phyloP scores from a whole-genome alignment of 2,797 vertebrate genomes.

The Sebastes baramenuke region DNA sequence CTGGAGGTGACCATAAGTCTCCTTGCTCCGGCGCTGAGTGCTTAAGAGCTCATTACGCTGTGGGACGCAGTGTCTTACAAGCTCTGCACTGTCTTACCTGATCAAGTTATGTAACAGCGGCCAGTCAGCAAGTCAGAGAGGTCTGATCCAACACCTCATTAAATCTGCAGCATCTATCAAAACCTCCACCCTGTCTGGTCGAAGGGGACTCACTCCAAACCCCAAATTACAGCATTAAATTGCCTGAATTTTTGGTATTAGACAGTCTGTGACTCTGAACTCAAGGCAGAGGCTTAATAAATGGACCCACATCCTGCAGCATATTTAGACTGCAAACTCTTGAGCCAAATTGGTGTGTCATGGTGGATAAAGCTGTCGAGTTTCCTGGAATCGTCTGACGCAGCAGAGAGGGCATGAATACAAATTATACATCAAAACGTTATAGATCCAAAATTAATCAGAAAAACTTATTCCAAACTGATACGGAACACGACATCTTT shows the following conservation, averaged over 20 bases:
- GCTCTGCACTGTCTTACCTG: conserved; percentile 53
- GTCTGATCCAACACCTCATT: conserved; percentile 59
- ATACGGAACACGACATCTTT: conserved; percentile 14
- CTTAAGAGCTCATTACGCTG: conserved; percentile 55
- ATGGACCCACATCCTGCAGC: conserved; percentile 65
- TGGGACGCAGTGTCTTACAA: conserved; percentile 52
- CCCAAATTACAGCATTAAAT: conserved; percentile 65
- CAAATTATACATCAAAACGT: conserved; percentile 54
- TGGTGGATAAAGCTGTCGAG: conserved; percentile 58
- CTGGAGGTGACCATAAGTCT: conserved; percentile 56
- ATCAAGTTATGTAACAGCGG: conserved; percentile 52
- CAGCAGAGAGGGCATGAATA: conserved; percentile 44
- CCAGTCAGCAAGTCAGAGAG: conserved; percentile 40
- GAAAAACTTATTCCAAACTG: conserved; percentile 39
- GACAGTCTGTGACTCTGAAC: conserved; percentile 59
- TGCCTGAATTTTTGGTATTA: conserved; percentile 59
- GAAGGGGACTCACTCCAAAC: conserved; percentile 47
- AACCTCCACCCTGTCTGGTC: conserved; percentile 30
- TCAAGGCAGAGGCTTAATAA: conserved; percentile 57
- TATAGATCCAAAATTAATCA: conserved; percentile 37
- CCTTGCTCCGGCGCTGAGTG: conserved; percentile 24
- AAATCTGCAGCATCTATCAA: conserved; percentile 54
- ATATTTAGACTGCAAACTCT: conserved; percentile 60
- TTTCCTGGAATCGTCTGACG: conserved; percentile 57
- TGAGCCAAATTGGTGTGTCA: conserved; percentile 67